Conservation (phyloP, 2,797 vertebrate genomes). For the Gambusia yucatana region DNA sequence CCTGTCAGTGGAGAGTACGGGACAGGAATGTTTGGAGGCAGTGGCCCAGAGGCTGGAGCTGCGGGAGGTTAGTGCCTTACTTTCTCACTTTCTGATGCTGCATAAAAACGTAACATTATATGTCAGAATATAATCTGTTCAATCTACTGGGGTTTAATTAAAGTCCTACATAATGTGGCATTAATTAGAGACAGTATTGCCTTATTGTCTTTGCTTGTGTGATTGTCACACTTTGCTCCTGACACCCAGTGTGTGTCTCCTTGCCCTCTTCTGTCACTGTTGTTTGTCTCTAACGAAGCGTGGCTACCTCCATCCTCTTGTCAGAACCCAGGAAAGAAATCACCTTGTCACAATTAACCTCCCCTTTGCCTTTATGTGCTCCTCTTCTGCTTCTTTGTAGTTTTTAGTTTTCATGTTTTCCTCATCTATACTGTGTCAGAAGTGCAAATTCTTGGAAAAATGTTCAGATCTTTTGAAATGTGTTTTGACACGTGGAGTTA, state of each 20-base stretch:
- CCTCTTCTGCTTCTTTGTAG: not conserved
- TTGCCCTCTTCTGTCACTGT: slow-evolving; percentile 55
- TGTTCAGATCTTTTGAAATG: not conserved
- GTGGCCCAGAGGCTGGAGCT: slow-evolving; percentile 94
- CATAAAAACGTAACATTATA: not conserved
- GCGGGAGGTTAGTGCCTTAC: slow-evolving; percentile 84
- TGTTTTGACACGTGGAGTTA: not conserved
- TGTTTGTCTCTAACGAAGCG: slow-evolving; percentile 66
- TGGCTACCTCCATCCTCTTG: slow-evolving; percentile 49
- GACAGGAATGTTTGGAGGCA: slow-evolving; percentile 95
- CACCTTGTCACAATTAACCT: slow-evolving; percentile 18
- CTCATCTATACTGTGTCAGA: not conserved
- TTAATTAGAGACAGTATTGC: not conserved
- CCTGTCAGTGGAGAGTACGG: slow-evolving; percentile 93
- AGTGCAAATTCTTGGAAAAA: not conserved
- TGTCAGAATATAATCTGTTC: not conserved
- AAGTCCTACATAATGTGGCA: not conserved
- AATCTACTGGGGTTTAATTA: not conserved
- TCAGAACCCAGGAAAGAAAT: slow-evolving; percentile 50
- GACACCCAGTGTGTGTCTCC: slow-evolving; percentile 31
- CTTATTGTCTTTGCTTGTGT: slow-evolving; percentile 2
- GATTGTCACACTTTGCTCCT: slow-evolving; percentile 32
- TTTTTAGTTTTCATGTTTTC: not conserved
- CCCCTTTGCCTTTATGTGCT: slow-evolving; percentile 4
- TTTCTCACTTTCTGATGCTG: slow-evolving; percentile 3